Evolutionary conservation across 2,113 vertebrate genomes (phyloP).

Genomic region (Oenanthe melanoleuca): DNA sequence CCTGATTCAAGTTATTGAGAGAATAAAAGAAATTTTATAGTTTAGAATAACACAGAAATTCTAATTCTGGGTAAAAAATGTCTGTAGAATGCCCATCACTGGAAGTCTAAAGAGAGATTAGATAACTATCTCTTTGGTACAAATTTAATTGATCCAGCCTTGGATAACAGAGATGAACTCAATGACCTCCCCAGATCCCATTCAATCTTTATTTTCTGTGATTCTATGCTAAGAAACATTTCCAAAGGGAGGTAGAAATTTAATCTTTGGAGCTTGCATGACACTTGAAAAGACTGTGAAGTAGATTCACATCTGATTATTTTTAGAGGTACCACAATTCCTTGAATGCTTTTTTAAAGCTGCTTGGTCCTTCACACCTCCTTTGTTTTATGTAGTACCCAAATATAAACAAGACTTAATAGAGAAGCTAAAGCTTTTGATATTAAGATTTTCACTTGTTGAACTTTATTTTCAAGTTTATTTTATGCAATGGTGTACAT

Average conservation of each 20-base stretch:
- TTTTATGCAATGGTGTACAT: not conserved
- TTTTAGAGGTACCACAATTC: not conserved
- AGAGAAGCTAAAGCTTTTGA: conserved; percentile 26
- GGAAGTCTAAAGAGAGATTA: not conserved
- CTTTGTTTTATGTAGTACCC: not conserved
- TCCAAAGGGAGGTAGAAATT: not conserved
- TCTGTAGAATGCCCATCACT: not conserved
- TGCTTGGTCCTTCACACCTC: not conserved
- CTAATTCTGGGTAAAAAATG: not conserved
- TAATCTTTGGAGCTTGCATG: not conserved
- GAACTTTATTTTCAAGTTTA: conserved; percentile 20
- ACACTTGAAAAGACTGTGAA: not conserved
- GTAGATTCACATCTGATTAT: not conserved
- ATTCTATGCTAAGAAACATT: not conserved
- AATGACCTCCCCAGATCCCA: not conserved
- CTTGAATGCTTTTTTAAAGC: not conserved
- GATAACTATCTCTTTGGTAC: not conserved
- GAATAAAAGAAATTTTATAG: no score
- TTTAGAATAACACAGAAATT: not conserved
- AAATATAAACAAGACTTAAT: not conserved
- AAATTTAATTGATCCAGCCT: not conserved
- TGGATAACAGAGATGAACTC: not conserved
- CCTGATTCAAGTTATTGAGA: not conserved
- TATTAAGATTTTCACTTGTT: conserved; percentile 26
- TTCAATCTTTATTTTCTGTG: not conserved